phyloP scores from a whole-genome alignment of 2,797 vertebrate species.

The Tympanoctomys barrerae region DNA sequence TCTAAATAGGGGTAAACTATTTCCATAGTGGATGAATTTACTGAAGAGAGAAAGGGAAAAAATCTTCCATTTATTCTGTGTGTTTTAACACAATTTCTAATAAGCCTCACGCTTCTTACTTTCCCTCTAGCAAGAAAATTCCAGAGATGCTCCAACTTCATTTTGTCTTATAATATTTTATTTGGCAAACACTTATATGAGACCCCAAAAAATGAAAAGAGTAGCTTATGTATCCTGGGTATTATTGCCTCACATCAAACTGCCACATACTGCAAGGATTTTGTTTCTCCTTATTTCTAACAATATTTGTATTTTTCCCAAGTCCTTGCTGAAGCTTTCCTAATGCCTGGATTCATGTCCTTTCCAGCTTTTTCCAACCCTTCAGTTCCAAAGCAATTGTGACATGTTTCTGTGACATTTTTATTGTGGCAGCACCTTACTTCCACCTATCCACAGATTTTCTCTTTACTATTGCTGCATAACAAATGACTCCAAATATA shows the following conservation, averaged over 20 bases:
- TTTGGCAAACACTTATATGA: neutral
- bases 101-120: neutral
- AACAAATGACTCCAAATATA: neutral
- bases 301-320: neutral
- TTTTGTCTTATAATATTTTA: neutral
- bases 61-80: neutral
- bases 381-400: neutral
- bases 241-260: neutral
- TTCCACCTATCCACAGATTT: neutral
- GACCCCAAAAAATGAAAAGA: neutral
- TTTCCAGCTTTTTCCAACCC: neutral
- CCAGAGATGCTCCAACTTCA: neutral
- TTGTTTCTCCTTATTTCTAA: neutral
- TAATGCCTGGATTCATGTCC: neutral
- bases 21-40: neutral
- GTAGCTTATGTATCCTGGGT: neutral
- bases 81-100: conserved; percentile 8
- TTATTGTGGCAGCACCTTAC: neutral
- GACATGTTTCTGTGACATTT: neutral
- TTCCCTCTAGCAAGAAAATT: neutral
- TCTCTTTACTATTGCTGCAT: neutral
- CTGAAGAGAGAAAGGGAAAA: neutral
- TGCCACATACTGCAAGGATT: neutral
- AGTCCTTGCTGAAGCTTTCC: neutral
- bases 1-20: neutral